Evolutionary conservation across 2,113 vertebrate species (phyloP).

Genomic region (Gambusia holbrooki): DNA sequence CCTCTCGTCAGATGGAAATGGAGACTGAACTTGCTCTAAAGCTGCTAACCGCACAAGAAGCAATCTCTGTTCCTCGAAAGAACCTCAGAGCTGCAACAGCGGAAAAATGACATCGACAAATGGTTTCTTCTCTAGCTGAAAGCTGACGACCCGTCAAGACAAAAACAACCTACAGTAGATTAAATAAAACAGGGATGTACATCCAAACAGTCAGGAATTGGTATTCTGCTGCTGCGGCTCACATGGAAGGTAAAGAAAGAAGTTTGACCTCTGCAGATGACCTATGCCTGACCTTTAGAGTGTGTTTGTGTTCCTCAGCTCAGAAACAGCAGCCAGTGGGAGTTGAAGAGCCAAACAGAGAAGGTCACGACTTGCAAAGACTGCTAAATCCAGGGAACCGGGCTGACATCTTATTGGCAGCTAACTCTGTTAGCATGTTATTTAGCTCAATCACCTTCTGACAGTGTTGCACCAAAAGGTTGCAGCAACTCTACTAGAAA

Average conservation of each 20-base stretch:
- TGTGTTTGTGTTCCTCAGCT: constrained; percentile 3
- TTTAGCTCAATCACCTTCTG: not conserved
- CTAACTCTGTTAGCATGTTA: constrained; percentile 1
- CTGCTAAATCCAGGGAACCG: constrained; percentile 5
- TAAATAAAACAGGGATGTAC: constrained; percentile 44
- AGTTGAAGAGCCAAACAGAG: constrained; percentile 35
- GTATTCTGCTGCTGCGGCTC: constrained; percentile 22
- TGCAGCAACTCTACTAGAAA: not conserved
- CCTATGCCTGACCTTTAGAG: constrained; percentile 56
- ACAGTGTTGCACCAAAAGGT: not conserved
- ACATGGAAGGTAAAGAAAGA: constrained; percentile 20
- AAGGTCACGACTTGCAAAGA: constrained; percentile 39
- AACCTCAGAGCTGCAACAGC: constrained; percentile 29
- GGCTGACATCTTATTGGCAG: constrained; percentile 23
- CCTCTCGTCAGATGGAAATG: constrained; percentile 17
- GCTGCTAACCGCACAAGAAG: not conserved
- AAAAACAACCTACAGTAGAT: constrained; percentile 29
- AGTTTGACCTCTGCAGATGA: constrained; percentile 38
- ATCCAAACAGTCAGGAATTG: constrained; percentile 14
- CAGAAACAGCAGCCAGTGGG: not conserved
- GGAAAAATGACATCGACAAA: constrained; percentile 40
- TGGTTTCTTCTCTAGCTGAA: constrained; percentile 47
- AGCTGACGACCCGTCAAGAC: constrained; percentile 54
- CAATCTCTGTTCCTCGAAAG: constrained; percentile 39
- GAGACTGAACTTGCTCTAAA: constrained; percentile 9